Percentiles rank a stretch among this genome's conserved stretches.
phyloP scores from a whole-genome alignment of 1,140 invertebrate species.

The Pachyrhynchus sulphureomaculatus region DNA sequence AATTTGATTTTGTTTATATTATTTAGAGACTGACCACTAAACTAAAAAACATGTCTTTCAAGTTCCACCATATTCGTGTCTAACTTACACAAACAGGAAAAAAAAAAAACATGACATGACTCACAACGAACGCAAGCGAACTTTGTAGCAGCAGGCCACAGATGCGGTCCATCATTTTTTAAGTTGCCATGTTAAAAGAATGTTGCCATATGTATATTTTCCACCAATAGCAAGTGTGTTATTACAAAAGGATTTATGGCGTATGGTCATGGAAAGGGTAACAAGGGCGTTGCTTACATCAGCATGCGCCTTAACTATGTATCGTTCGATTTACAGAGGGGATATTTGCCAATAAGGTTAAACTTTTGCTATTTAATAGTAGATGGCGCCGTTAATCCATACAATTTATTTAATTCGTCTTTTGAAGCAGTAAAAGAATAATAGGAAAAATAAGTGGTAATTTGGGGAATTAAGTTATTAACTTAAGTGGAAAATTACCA shows the following conservation, averaged over 20 bases:
- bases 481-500: neutral
- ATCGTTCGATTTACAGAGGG: neutral
- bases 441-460: neutral
- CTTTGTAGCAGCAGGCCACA: neutral
- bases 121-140: neutral
- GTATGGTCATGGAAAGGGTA: neutral
- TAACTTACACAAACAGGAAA: neutral
- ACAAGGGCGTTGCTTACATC: neutral
- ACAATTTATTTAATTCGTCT: neutral
- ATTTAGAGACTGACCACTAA: too few species aligned
- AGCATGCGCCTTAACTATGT: neutral
- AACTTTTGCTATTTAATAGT: neutral
- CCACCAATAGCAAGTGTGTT: neutral
- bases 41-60: too few species aligned
- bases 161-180: slow-evolving; percentile 5
- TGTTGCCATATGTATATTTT: slow-evolving; percentile 3
- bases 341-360: neutral
- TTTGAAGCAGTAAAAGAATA: neutral
- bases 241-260: neutral
- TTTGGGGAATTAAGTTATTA: neutral
- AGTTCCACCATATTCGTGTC: too few species aligned
- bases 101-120: neutral
- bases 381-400: neutral
- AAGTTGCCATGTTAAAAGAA: slow-evolving; percentile 5
- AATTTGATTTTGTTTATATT: too few species aligned